Evolutionary conservation across 2,113 vertebrate genomes (phyloP).

Genomic region (Sinocyclocheilus anshuiensis): DNA sequence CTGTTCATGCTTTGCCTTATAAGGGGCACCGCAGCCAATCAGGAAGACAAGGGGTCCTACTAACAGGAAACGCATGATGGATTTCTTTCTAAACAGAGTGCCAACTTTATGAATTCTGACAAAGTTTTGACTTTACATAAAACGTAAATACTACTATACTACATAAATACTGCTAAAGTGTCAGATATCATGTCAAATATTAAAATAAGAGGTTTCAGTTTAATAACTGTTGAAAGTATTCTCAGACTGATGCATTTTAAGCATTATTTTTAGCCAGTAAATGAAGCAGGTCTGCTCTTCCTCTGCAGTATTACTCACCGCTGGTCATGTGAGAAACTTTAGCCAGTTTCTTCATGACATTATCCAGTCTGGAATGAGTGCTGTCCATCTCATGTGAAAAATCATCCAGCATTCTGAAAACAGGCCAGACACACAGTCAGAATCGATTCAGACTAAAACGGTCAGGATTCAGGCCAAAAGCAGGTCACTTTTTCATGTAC

Average conservation of each 20-base stretch:
- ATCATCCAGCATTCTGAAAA: conserved; percentile 92
- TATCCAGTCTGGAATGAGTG: conserved; percentile 93
- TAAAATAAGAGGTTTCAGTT: not conserved
- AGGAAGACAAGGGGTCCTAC: conserved; percentile 39
- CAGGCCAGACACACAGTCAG: not conserved
- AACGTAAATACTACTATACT: not conserved
- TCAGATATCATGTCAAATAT: not conserved
- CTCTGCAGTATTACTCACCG: conserved; percentile 75
- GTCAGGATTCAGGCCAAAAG: not conserved
- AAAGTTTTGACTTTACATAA: not conserved
- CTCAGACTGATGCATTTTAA: not conserved
- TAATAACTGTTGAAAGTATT: not conserved
- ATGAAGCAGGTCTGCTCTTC: not conserved
- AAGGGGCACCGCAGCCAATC: not conserved
- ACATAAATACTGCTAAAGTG: not conserved
- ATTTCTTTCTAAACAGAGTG: not conserved
- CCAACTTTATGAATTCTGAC: not conserved
- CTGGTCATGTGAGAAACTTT: conserved; percentile 99
- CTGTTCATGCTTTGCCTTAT: conserved; percentile 47
- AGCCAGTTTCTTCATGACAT: conserved; percentile 97
- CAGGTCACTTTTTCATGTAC: too few relatives aligned
- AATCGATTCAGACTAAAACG: not conserved
- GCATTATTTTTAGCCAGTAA: not conserved
- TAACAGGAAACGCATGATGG: too few relatives aligned
- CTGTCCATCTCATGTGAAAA: conserved; percentile 93